These are phyloP conservation scores for Eurytoma adleriae DNA, from an alignment of 2,888 invertebrate species.

Conservation along the genomic window DNA sequence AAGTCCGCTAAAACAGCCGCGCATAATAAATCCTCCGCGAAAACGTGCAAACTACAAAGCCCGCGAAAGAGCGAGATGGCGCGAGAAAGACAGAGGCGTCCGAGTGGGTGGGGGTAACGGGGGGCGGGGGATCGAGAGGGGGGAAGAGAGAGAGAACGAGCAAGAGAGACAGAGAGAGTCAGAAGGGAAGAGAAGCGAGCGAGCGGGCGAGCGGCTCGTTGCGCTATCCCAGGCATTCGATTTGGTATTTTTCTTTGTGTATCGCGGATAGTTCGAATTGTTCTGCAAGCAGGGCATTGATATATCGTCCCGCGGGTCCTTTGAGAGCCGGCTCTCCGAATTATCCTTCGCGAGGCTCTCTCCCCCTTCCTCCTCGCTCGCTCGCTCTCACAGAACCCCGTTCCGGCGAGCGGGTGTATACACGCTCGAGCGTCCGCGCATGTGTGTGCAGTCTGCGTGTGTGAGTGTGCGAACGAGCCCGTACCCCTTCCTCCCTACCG, in stretches of 20 bases:
- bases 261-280: conserved; percentile 76
- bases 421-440: too few species aligned
- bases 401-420: neutral
- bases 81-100: conserved; percentile 32
- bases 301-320: conserved; percentile 76
- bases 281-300: conserved; percentile 75
- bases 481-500: conserved; percentile 5
- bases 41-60: conserved; percentile 50
- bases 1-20: conserved; percentile 55
- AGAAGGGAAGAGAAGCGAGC: conserved; percentile 52
- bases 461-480: neutral
- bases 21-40: conserved; percentile 55
- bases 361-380: conserved; percentile 30
- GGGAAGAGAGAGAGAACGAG: conserved; percentile 52
- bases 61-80: conserved; percentile 16
- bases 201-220: conserved; percentile 59
- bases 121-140: conserved; percentile 51
- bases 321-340: conserved; percentile 73
- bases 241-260: conserved; percentile 77
- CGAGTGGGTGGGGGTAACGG: conserved; percentile 47
- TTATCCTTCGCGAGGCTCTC: conserved; percentile 72
- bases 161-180: conserved; percentile 26
- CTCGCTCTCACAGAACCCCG: conserved; percentile 59
- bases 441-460: neutral
- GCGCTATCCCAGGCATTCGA: conserved; percentile 75